Evolutionary conservation across 2,888 invertebrate genomes (phyloP).

Genomic region (Adelphocoris suturalis): DNA sequence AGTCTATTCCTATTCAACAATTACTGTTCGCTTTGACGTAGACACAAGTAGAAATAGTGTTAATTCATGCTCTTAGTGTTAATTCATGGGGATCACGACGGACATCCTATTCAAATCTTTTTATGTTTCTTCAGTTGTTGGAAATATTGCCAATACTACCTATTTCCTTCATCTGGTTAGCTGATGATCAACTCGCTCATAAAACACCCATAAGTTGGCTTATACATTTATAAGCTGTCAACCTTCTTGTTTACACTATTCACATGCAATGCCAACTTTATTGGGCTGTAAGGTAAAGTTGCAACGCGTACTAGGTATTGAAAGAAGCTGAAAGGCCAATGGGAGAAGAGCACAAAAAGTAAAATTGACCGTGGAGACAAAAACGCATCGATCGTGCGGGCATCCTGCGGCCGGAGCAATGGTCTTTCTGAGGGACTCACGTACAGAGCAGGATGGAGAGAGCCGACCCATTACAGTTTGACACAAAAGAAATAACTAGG

Average conservation of each 20-base stretch:
- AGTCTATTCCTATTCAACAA: no score
- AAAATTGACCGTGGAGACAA: constrained; percentile 21
- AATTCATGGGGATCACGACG: no score
- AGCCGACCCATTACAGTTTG: background rate
- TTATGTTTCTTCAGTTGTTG: background rate
- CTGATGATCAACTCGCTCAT: background rate
- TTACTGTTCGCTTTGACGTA: no score
- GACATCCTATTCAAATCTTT: no score
- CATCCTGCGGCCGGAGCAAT: constrained; percentile 1
- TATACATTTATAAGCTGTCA: background rate
- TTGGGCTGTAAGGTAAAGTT: no score
- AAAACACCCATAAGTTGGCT: background rate
- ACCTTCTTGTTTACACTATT: background rate
- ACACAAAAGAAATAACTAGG: constrained; percentile 39
- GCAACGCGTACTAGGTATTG: background rate
- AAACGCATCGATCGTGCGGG: constrained; percentile 13
- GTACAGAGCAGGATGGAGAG: constrained; percentile 8
- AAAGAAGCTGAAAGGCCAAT: background rate
- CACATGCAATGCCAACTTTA: background rate
- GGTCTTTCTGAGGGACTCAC: constrained; percentile 5
- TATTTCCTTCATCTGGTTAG: background rate
- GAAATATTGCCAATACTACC: background rate
- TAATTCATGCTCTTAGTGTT: no score
- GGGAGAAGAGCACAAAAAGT: background rate
- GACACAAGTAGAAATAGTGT: no score